Evolutionary conservation across 2,888 invertebrate genomes (phyloP).

Genomic region (Ectobius pallidus): DNA sequence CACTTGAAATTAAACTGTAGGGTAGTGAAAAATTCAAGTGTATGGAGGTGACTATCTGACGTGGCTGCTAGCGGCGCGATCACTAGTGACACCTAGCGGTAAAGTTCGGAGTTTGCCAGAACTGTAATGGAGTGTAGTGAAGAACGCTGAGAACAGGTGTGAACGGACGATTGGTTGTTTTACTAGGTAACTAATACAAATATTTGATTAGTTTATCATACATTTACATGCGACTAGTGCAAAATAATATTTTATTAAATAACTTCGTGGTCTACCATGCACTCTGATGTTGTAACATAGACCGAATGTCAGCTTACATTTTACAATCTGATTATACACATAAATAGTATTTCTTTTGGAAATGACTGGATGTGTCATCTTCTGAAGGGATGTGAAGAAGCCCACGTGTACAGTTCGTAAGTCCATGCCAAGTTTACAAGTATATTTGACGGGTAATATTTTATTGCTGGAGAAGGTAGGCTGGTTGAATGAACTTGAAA

Average conservation of each 20-base stretch:
- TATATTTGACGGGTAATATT: too few relatives aligned
- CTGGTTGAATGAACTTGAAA: constrained; percentile 6
- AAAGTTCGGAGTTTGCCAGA: constrained; percentile 10
- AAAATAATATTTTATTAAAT: too few relatives aligned
- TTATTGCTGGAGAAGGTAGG: neutral
- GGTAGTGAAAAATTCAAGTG: too few relatives aligned
- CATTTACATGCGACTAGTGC: neutral
- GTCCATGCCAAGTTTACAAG: too few relatives aligned
- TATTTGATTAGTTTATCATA: neutral
- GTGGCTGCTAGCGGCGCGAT: constrained; percentile 28
- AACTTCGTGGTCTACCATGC: too few relatives aligned
- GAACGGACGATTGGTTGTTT: neutral
- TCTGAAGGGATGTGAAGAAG: too few relatives aligned
- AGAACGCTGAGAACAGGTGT: neutral
- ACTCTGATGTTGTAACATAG: neutral
- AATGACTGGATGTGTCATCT: too few relatives aligned
- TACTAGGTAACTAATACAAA: neutral
- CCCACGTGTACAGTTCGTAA: too few relatives aligned
- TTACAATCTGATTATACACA: too few relatives aligned
- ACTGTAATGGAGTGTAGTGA: constrained; percentile 1
- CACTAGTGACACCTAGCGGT: constrained; percentile 34
- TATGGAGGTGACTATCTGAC: neutral
- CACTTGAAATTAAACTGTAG: too few relatives aligned
- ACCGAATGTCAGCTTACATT: neutral
- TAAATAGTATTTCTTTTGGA: too few relatives aligned